These are phyloP conservation scores for Amiota communis DNA, from an alignment of 2,888 invertebrate genomes.

Conservation along the genomic window DNA sequence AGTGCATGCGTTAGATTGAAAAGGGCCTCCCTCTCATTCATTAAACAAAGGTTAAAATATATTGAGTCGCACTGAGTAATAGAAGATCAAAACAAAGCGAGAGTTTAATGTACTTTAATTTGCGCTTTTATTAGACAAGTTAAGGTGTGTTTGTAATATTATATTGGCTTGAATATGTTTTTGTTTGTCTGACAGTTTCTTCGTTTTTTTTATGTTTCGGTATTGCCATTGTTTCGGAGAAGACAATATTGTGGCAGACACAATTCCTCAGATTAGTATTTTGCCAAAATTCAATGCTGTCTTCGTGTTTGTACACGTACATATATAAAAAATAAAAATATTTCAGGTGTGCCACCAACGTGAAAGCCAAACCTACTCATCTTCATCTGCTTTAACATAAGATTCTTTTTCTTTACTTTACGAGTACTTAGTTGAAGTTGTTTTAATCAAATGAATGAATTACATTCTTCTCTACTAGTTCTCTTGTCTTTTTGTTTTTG, in stretches of 20 bases:
- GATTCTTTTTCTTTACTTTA: conserved; percentile 1
- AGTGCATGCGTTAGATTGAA: conserved; percentile 13
- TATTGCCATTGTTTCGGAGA: background rate
- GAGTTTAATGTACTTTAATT: conserved; percentile 9
- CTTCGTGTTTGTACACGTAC: background rate
- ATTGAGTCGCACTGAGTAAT: conserved; percentile 3
- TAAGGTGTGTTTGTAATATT: conserved; percentile 10
- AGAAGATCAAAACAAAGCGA: too few relatives aligned
- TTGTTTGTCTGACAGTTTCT: background rate
- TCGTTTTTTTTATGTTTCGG: background rate
- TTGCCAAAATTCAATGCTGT: conserved; percentile 36
- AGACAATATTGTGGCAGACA: too few relatives aligned
- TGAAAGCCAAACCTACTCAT: conserved; percentile 62
- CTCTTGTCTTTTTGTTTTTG: background rate
- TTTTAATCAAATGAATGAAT: conserved; percentile 8
- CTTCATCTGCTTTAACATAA: conserved; percentile 12
- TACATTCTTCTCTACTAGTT: background rate
- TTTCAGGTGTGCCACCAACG: conserved; percentile 61
- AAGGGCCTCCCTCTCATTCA: background rate
- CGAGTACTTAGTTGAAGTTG: background rate
- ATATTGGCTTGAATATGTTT: background rate
- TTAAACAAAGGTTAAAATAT: conserved; percentile 15
- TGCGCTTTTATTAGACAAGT: conserved; percentile 7
- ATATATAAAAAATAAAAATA: conserved; percentile 17
- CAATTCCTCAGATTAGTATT: background rate